Evolutionary conservation across 2,113 vertebrate genomes (phyloP).

Genomic region (Osmerus eperlanus): DNA sequence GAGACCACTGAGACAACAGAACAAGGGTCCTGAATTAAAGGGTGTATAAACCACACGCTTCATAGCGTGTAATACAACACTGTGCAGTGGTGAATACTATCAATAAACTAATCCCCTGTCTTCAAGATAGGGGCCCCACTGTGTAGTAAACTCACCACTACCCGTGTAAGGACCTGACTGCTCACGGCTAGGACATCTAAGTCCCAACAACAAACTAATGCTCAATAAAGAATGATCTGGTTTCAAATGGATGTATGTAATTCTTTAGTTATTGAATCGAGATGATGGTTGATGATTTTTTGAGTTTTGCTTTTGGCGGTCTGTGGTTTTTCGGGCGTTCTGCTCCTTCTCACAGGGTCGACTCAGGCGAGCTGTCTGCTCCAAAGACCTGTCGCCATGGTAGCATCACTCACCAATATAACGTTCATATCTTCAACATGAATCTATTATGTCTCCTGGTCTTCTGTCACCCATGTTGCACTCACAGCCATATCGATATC

Average conservation of each 20-base stretch:
- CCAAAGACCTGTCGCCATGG: too few species aligned
- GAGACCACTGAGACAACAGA: neutral
- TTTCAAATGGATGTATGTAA: constrained; percentile 40
- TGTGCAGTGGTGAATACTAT: constrained; percentile 2
- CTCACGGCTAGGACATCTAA: neutral
- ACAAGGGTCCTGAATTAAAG: constrained; percentile 7
- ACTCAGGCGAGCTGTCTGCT: too few species aligned
- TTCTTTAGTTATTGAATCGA: constrained; percentile 23
- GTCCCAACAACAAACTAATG: constrained; percentile 24
- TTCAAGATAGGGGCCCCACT: neutral
- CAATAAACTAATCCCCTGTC: constrained; percentile 6
- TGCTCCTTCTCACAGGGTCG: too few species aligned
- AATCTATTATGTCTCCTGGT: too few species aligned
- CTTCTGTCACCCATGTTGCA: too few species aligned
- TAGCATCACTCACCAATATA: too few species aligned
- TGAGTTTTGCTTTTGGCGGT: neutral
- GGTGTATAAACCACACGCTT: constrained; percentile 23
- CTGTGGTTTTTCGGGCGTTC: neutral
- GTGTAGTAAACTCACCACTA: neutral
- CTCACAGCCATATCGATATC: constrained; percentile 5
- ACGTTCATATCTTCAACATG: too few species aligned
- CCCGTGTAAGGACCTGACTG: neutral
- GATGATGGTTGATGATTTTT: neutral
- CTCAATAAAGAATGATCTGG: constrained; percentile 56
- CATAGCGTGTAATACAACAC: neutral